These are phyloP conservation scores for Vireo griseus DNA, from an alignment of 2,797 vertebrate genomes.

Conservation along the genomic window DNA sequence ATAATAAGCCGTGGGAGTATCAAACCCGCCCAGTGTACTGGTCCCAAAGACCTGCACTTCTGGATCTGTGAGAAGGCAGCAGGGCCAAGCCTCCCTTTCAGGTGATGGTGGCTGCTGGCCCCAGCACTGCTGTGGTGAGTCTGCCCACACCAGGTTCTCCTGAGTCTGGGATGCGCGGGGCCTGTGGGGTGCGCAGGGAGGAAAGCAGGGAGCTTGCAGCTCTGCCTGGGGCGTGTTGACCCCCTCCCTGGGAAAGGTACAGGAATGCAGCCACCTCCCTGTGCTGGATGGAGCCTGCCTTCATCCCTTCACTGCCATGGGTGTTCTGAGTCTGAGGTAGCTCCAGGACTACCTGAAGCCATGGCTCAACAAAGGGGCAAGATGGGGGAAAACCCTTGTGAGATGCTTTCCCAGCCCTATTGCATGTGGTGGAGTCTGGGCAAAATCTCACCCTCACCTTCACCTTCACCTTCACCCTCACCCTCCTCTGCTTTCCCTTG, in stretches of 20 bases:
- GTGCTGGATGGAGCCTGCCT: not conserved
- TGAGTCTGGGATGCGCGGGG: rapidly evolving
- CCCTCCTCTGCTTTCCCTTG: not conserved
- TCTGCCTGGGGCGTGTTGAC: rapidly evolving
- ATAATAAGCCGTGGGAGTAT: conserved; percentile 43
- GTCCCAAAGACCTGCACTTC: not conserved
- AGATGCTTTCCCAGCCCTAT: not conserved
- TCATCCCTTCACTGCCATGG: rapidly evolving
- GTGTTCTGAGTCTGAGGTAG: not conserved
- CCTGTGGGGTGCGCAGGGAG: not conserved
- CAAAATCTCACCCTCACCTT: not conserved
- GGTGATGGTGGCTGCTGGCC: rapidly evolving
- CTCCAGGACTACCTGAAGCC: not conserved
- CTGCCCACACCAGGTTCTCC: not conserved
- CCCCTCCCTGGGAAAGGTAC: not conserved
- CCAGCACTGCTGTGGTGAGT: not conserved
- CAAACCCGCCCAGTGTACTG: not conserved
- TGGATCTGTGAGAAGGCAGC: conserved; percentile 52
- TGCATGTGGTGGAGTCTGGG: rapidly evolving
- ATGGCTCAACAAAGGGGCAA: not conserved
- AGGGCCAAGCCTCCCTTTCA: not conserved
- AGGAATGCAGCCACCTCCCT: not conserved
- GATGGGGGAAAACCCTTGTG: not conserved
- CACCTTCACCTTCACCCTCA: not conserved
- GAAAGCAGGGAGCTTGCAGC: not conserved